Evolutionary conservation across 2,797 vertebrate species (phyloP).

Genomic region (Lepus oiostolus): DNA sequence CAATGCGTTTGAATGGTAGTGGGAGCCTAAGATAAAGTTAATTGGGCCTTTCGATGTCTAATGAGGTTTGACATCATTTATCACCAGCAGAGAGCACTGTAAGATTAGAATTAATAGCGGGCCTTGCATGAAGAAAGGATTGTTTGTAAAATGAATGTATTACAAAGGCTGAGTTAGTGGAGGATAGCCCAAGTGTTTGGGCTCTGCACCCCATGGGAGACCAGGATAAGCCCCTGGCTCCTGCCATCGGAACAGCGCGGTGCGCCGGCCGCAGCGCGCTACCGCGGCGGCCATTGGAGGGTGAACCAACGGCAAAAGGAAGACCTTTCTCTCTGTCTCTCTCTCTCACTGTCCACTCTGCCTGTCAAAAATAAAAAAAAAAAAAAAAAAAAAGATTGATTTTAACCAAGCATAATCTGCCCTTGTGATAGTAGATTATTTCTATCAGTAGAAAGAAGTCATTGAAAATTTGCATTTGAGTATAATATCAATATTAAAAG

Average conservation of each 20-base stretch:
- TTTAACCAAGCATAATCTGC: conserved; percentile 74
- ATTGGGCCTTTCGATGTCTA: conserved; percentile 73
- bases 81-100: conserved; percentile 89
- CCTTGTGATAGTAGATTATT: conserved; percentile 81
- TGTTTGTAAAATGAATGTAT: conserved; percentile 70
- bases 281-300: too few relatives aligned
- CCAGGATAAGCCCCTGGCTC: too few relatives aligned
- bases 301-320: too few relatives aligned
- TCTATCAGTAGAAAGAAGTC: conserved; percentile 74
- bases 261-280: too few relatives aligned
- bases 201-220: too few relatives aligned
- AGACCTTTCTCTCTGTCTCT: too few relatives aligned
- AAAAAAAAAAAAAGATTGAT: conserved; percentile 82
- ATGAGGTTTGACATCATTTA: conserved; percentile 85
- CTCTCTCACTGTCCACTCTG: too few relatives aligned
- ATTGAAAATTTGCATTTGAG: conserved; percentile 74
- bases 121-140: conserved; percentile 74
- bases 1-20: not conserved
- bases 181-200: too few relatives aligned
- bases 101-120: conserved; percentile 87
- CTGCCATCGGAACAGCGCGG: too few relatives aligned
- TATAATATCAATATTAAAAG: conserved; percentile 78
- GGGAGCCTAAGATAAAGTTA: conserved; percentile 49
- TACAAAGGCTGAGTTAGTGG: conserved; percentile 76
- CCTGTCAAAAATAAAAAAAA: too few relatives aligned